Conservation (phyloP, 2,888 invertebrate species). For the Mesorhabditis spiculigera region DNA sequence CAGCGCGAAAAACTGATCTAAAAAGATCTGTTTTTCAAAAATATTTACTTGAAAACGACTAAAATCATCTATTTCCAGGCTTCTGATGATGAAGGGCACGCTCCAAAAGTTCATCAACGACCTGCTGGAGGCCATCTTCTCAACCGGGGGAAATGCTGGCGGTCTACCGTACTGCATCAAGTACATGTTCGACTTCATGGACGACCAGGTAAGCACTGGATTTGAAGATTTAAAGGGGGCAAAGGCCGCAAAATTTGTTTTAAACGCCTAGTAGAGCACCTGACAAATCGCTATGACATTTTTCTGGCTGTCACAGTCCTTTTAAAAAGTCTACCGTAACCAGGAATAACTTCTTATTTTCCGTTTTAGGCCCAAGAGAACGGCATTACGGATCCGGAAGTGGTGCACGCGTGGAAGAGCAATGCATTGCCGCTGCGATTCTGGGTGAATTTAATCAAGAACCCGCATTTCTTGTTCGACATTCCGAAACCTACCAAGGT, state of each 20-base stretch:
- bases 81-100: conserved; percentile 90
- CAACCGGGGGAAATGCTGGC: conserved; percentile 90
- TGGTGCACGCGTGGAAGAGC: conserved; percentile 99
- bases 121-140: conserved; percentile 96
- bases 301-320: no score
- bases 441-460: conserved; percentile 99
- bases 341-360: background rate
- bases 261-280: no score
- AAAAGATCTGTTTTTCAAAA: no score
- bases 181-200: conserved; percentile 99
- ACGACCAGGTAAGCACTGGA: conserved; percentile 82
- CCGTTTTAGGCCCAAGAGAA: conserved; percentile 47
- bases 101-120: conserved; percentile 94
- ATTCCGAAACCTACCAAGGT: conserved; percentile 67
- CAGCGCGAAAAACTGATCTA: no score
- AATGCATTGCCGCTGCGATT: conserved; percentile 81
- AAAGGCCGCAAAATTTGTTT: no score
- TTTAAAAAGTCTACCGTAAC: background rate
- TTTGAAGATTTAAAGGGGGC: no score
- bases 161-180: conserved; percentile 95
- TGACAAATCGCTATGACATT: no score
- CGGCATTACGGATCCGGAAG: conserved; percentile 71
- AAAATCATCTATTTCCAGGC: no score
- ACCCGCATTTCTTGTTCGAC: conserved; percentile 86
- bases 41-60: no score